Base-by-base conservation (phyloP, 2,888 invertebrate species). In the Tachina fera region DNA sequence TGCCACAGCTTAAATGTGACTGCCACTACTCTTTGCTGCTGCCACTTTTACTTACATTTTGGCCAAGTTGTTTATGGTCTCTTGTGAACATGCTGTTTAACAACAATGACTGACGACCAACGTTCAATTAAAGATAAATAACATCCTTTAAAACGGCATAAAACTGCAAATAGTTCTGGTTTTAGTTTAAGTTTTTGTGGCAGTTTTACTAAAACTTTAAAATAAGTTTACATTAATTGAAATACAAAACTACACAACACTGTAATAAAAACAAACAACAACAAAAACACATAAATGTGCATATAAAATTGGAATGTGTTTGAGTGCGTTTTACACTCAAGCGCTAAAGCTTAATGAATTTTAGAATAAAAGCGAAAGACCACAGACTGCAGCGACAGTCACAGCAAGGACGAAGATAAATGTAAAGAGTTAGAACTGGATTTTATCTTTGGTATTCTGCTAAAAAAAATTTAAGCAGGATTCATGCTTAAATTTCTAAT, bases 41-140 rank as follows among this genome's bases (percentile, higher is more conserved):
- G 71, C 4, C 61, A 22, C 45, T 74, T 58, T 70, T 61, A 43
- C 31, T 31, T 53, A 31, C 61, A 70, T 77, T 67, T 74, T 83
- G 63, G 56, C 51, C 76, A 76, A 67, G 68, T 84, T 82, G 77
- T 75, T 85, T 82, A 82, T 82, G 75, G 85, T 79, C 85, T 82
- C 78, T 79, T 79, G 85, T 82, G 85, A 85, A 85, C 85, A 85
- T 82, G 78, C 76, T 85, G 85, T 85, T 85, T 75, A 79, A 82
- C 82, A 83, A 71, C 85, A 82, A 74, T 82, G 85, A 85, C 85
- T 85, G 82, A 82, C 85, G 82, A 78, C 82, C 74, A 75, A n/a
- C 78, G 82, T 82, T 85, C 85, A 85, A 85, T 85, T 85, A 85
- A 85, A 85, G 85, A 82, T 85, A 85, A 85, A 85, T 82, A 79